A percentile compares a stretch with the other conserved stretches of the same genome.
Conservation (phyloP, 2,113 vertebrate genomes). For the Caranx ignobilis region DNA sequence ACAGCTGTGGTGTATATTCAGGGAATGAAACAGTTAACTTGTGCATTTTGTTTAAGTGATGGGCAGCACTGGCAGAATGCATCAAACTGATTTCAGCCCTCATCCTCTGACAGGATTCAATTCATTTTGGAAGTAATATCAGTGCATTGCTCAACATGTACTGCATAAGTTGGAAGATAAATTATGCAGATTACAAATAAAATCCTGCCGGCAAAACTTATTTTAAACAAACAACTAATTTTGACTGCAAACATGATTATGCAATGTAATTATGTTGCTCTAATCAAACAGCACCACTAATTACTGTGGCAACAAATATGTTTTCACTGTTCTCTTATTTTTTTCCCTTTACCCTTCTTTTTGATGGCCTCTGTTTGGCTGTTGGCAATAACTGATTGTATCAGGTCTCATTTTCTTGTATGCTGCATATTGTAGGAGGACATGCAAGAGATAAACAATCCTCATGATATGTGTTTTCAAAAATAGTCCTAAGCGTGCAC, state of each 20-base stretch:
- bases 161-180: conserved; percentile 63
- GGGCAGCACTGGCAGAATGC: conserved; percentile 21
- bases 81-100: conserved; percentile 38
- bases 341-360: conserved; percentile 44
- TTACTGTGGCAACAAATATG: conserved; percentile 77
- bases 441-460: conserved; percentile 58
- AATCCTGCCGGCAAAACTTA: conserved; percentile 78
- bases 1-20: conserved; percentile 4
- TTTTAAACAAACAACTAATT: conserved; percentile 82
- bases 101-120: conserved; percentile 25
- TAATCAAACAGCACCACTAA: conserved; percentile 80
- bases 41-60: conserved; percentile 39
- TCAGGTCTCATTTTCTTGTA: conserved; percentile 65
- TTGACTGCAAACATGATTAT: conserved; percentile 82
- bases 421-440: conserved; percentile 46
- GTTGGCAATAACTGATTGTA: conserved; percentile 66
- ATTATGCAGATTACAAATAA: conserved; percentile 79
- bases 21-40: conserved; percentile 24
- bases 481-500: conserved; percentile 32
- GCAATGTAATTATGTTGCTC: conserved; percentile 75
- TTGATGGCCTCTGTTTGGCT: conserved; percentile 52
- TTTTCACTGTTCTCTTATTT: conserved; percentile 53
- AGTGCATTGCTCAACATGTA: conserved; percentile 47
- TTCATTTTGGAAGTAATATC: conserved; percentile 34
- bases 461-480: conserved; percentile 45